A percentile compares a stretch with the other conserved stretches of the same genome.
phyloP scores from a whole-genome alignment of 2,113 vertebrate species.

The Larimichthys polyactis region DNA sequence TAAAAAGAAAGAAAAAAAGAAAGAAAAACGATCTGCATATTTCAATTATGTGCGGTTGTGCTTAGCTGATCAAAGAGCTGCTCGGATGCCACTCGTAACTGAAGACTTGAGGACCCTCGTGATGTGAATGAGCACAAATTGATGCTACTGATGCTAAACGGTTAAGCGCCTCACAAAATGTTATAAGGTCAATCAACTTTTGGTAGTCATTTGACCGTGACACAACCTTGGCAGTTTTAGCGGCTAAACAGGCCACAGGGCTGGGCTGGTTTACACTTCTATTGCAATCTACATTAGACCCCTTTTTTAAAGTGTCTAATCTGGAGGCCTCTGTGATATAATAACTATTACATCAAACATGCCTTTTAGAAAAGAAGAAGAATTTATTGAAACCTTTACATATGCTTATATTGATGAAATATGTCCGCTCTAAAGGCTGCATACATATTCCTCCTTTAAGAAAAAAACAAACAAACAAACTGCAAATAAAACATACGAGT shows the following conservation, averaged over 20 bases:
- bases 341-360: too few relatives aligned
- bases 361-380: too few relatives aligned
- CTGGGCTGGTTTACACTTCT: slow-evolving; percentile 18
- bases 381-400: too few relatives aligned
- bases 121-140: slow-evolving; percentile 75
- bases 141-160: slow-evolving; percentile 76
- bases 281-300: not conserved
- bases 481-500: too few relatives aligned
- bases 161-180: slow-evolving; percentile 69
- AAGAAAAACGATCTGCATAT: slow-evolving; percentile 76
- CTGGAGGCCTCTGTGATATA: too few relatives aligned
- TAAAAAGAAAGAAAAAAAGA: slow-evolving; percentile 20
- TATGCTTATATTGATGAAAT: too few relatives aligned
- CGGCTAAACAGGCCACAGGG: slow-evolving; percentile 37
- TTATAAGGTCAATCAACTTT: slow-evolving; percentile 76
- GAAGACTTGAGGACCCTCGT: slow-evolving; percentile 57
- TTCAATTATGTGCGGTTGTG: slow-evolving; percentile 71
- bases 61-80: slow-evolving; percentile 80
- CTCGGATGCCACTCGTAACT: slow-evolving; percentile 42
- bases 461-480: too few relatives aligned
- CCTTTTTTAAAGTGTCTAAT: too few relatives aligned
- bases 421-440: too few relatives aligned
- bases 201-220: slow-evolving; percentile 76
- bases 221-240: slow-evolving; percentile 65
- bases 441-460: too few relatives aligned